Base-by-base conservation (phyloP, 2,888 invertebrate species). In the Drosophila maculinotata region DNA sequence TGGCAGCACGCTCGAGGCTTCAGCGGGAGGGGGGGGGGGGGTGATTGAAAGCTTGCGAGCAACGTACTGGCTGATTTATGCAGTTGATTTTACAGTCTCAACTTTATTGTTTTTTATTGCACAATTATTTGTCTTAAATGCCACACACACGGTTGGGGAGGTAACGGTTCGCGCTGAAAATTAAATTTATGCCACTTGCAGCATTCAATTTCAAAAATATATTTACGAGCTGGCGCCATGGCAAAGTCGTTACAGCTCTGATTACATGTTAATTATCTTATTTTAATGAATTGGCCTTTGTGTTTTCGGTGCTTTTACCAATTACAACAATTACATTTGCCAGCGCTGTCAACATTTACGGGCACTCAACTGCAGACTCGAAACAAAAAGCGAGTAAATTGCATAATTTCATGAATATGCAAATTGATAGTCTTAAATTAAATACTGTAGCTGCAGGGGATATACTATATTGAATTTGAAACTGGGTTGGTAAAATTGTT, bases 221-320 rank as follows among this genome's bases (percentile, higher is more conserved):
- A 74, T 77, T 59, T 60, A 65, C 60, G 58, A 45, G 53, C 41
- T 44, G 25, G 28, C 26, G 20, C 35, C 17, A 30, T 12, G 35
- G 33, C 51, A 66, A 63, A 64, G 60, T 75, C 76, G 78, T 78
- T 78, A 72, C 82, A 58, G 60, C 81, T 59, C 69, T 72, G 85
- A 81, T 87, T 81, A 87, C 81, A 85, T 87, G 81, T 84, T 81
- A 81, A 81, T 81, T 81, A 81, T 85, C 66, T 75, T 74, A 56
- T 49, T 75, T 52, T 64, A 53, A 69, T 56, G 63, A 73, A 67
- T 68, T 73, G 62, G 23, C 73, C 66, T 53, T 62, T 70, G 44
- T 60, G 26, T 20, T 31, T n/a, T 17, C 20, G 15, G 25, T 39
- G 39, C 68, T 64, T 39, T 68, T 64, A 36, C 45, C 63, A 69